These are phyloP conservation scores for Meandrusa payeni DNA, from an alignment of 2,888 invertebrate species.

Conservation along the genomic window DNA sequence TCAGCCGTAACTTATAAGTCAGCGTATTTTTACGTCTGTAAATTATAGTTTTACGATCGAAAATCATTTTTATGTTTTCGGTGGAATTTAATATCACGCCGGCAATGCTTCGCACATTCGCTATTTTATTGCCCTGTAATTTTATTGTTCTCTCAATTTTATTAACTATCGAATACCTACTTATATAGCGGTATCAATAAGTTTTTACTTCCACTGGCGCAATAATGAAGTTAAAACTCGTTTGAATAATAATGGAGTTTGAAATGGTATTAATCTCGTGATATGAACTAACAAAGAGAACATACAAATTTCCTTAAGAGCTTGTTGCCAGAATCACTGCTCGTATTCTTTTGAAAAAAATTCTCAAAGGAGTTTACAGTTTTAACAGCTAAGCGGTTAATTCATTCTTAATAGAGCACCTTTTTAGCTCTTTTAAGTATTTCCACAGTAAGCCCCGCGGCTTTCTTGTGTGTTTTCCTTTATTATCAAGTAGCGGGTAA, in stretches of 20 bases:
- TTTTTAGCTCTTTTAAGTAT: conserved; percentile 35
- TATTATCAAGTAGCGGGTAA: conserved; percentile 26
- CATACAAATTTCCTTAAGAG: conserved; percentile 39
- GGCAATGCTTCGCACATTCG: conserved; percentile 76
- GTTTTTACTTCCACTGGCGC: conserved; percentile 41
- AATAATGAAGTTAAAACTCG: conserved; percentile 25
- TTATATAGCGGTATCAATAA: conserved; percentile 55
- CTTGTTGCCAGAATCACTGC: conserved; percentile 49
- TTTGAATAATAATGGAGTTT: conserved; percentile 25
- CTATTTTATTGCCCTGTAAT: conserved; percentile 78
- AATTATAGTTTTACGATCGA: conserved; percentile 81
- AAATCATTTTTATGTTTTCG: conserved; percentile 81
- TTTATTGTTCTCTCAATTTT: conserved; percentile 81
- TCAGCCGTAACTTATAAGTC: conserved; percentile 66
- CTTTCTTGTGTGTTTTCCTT: conserved; percentile 31
- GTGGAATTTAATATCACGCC: conserved; percentile 79
- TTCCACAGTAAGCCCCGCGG: conserved; percentile 32
- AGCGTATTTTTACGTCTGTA: conserved; percentile 80
- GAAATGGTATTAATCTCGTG: conserved; percentile 22
- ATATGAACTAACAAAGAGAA: conserved; percentile 35
- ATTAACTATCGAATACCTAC: conserved; percentile 78
- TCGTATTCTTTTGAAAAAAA: conserved; percentile 45
- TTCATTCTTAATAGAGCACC: conserved; percentile 55
- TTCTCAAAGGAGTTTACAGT: conserved; percentile 62
- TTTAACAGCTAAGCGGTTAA: conserved; percentile 61